Base-by-base conservation (phyloP, 2,888 invertebrate genomes). In the Chaetogeoica ovagalla region DNA sequence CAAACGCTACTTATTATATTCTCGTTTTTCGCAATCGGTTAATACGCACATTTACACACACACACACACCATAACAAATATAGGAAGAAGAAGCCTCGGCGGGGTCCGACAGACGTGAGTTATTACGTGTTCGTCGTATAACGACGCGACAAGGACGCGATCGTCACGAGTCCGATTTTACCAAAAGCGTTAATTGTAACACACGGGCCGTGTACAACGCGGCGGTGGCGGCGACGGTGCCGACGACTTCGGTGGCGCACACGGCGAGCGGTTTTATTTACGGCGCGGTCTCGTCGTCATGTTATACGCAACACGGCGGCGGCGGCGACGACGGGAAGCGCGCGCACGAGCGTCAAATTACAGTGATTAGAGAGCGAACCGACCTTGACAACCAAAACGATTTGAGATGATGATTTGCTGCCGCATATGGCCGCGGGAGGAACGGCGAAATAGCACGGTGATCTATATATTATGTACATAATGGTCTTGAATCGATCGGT, bases 101-200 rank as follows among this genome's bases (percentile, higher is more conserved):
- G 57, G 19, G 0, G 13, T 37, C 9, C 21, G 43, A 52, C 68
- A 21, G 66, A 17, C 70, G 62, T 62, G 77, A 70, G 21, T 62
- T 70, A 70, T 48, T 59, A 69, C 60, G 57, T 43, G 79, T 79
- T 43, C 55, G 57, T 55, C 77, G 23, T 79, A 30, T 30, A 30
- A 30, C 30, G 8, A 71, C 57, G 63, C 57, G 63, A 71, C 79
- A 79, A 79, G 79, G 79, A 23, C 79, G 70, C 71, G 15, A 57
- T 79, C 70, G 65, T 79, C 79, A 79, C 79, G 79, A 79, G 55
- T 79, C 43, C 79, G 63, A 63, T 79, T 79, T 75, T 57, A 70
- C 70, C 77, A n/a, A 70, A 71, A n/a, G 63, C 79, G 71, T 79
- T 79, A 79, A 79, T 71, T 79, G 79, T 79, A 79, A 71, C 79